Conservation (phyloP, 2,113 vertebrate genomes). For the Coreoperca whiteheadi region DNA sequence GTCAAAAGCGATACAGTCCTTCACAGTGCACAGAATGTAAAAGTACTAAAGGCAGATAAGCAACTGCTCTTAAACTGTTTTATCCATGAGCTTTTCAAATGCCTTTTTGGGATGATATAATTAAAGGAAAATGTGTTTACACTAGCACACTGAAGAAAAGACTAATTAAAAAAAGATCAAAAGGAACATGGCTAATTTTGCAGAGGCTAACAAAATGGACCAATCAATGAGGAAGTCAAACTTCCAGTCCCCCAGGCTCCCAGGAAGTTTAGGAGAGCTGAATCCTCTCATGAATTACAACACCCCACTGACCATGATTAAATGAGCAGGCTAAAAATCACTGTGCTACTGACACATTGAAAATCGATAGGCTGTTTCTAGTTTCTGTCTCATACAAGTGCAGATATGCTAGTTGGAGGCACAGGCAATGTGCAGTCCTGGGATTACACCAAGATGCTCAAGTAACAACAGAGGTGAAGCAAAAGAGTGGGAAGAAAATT, state of each 20-base stretch:
- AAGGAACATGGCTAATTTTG: slow-evolving; percentile 35
- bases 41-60: background rate
- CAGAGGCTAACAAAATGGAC: slow-evolving; percentile 47
- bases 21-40: background rate
- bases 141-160: slow-evolving; percentile 8
- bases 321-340: slow-evolving; percentile 39
- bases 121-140: slow-evolving; percentile 32
- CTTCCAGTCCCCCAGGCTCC: slow-evolving; percentile 46
- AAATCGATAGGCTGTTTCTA: slow-evolving; percentile 59
- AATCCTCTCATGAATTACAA: slow-evolving; percentile 54
- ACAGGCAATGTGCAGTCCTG: background rate
- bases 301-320: slow-evolving; percentile 57
- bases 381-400: slow-evolving; percentile 44
- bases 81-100: background rate
- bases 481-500: slow-evolving; percentile 17
- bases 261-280: slow-evolving; percentile 61
- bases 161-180: slow-evolving; percentile 53
- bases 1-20: background rate
- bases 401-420: slow-evolving; percentile 30
- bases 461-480: slow-evolving; percentile 15
- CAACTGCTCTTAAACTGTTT: background rate
- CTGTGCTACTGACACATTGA: slow-evolving; percentile 54
- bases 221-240: slow-evolving; percentile 62
- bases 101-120: background rate
- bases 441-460: slow-evolving; percentile 13